Percentiles rank a stretch among this genome's conserved stretches.
These are phyloP conservation scores for roundworm (Caenorhabditis elegans) DNA, from an alignment of 1,140 invertebrate genomes.

Conservation along the genomic window DNA sequence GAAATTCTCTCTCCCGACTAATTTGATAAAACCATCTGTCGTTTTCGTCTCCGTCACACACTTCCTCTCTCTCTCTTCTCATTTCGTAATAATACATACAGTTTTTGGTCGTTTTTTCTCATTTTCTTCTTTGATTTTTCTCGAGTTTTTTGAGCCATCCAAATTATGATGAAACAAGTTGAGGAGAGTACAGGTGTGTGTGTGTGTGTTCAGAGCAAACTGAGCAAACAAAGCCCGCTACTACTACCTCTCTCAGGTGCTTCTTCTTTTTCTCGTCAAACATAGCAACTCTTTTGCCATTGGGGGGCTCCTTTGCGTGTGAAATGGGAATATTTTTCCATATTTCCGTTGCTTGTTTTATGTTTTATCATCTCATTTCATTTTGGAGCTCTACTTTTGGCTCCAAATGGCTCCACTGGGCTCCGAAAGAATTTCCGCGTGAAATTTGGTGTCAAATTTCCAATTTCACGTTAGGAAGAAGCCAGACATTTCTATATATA, in stretches of 20 bases:
- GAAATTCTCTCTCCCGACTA: neutral
- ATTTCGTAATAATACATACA: constrained; percentile 10
- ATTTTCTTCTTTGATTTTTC: neutral
- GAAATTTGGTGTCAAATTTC: constrained; percentile 10
- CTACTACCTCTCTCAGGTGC: neutral
- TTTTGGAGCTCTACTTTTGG: no score
- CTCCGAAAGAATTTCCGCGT: no score
- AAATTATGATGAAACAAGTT: constrained; percentile 28
- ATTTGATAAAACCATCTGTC: no score
- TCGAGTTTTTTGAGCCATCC: neutral
- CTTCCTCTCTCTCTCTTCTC: no score
- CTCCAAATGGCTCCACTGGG: no score
- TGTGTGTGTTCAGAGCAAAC: constrained; percentile 6
- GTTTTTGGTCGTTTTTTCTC: neutral
- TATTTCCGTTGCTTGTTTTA: no score
- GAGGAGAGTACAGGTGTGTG: no score
- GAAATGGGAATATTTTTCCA: no score
- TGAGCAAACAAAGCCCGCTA: neutral
- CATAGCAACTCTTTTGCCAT: neutral
- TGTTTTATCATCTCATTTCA: no score
- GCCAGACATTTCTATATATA: constrained; percentile 5
- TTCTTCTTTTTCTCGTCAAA: constrained; percentile 13
- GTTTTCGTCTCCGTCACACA: no score
- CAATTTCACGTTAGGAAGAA: neutral
- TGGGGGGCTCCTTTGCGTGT: no score